A percentile compares a stretch with the other conserved stretches of the same genome.
Evolutionary conservation across 1,140 invertebrate species (phyloP).

Genomic region (Ganaspis sp.): DNA sequence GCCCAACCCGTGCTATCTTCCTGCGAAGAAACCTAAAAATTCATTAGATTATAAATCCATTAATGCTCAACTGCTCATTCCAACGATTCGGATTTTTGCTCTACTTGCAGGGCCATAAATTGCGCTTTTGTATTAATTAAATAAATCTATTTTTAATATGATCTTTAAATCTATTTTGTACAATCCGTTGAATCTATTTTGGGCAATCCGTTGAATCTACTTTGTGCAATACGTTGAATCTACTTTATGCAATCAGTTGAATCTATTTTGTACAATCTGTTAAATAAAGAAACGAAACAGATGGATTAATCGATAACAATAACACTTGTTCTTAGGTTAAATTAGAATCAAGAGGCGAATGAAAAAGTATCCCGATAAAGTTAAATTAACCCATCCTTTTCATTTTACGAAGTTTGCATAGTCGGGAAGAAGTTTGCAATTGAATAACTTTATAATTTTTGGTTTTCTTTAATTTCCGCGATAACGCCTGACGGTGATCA

Average conservation of each 20-base stretch:
- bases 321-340: no score
- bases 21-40: conserved; percentile 67
- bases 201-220: no score
- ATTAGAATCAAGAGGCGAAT: conserved; percentile 21
- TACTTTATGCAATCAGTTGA: no score
- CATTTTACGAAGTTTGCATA: conserved; percentile 27
- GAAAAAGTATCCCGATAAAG: conserved; percentile 57
- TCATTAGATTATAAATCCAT: conserved; percentile 73
- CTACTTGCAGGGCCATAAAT: background rate
- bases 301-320: background rate
- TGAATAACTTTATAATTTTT: conserved; percentile 66
- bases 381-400: conserved; percentile 56
- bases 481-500: conserved; percentile 42
- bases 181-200: no score
- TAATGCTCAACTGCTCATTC: conserved; percentile 67
- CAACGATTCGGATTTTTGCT: conserved; percentile 19
- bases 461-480: conserved; percentile 62
- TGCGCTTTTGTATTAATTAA: background rate
- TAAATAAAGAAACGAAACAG: no score
- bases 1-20: conserved; percentile 55
- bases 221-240: no score
- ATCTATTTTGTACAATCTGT: no score
- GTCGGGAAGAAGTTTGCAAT: conserved; percentile 57
- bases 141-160: no score
- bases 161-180: no score